phyloP scores from a whole-genome alignment of 2,888 invertebrate species.

The Venusia cambrica region DNA sequence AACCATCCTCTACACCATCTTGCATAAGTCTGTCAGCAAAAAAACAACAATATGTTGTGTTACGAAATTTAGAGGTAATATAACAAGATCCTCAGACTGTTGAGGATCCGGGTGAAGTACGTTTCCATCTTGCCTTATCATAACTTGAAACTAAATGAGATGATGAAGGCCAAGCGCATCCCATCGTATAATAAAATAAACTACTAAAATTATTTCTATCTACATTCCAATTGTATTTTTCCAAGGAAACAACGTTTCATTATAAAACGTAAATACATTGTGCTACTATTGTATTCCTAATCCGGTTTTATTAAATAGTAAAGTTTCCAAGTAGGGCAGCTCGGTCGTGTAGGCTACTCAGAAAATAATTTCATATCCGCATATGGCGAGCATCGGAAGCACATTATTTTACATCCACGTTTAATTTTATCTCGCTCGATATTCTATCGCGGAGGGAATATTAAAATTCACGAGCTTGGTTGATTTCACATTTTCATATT shows the following conservation, averaged over 20 bases:
- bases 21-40: not conserved
- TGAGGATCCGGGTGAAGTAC: no score
- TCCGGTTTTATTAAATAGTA: conserved; percentile 24
- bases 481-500: conserved; percentile 14
- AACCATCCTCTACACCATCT: no score
- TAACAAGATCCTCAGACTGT: no score
- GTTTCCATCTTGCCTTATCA: no score
- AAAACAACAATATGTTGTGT: not conserved
- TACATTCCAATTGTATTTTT: no score
- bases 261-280: conserved; percentile 8
- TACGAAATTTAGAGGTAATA: no score
- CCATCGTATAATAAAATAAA: no score
- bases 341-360: conserved; percentile 20
- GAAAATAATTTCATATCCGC: conserved; percentile 36
- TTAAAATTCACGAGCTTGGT: conserved; percentile 17
- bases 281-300: conserved; percentile 18
- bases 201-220: no score
- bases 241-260: conserved; percentile 8
- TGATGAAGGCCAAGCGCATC: no score
- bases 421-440: conserved; percentile 31
- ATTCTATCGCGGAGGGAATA: conserved; percentile 19
- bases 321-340: conserved; percentile 26
- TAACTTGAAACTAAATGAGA: no score
- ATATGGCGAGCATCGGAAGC: conserved; percentile 25
- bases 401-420: conserved; percentile 34